phyloP scores from a whole-genome alignment of 2,797 vertebrate genomes.

The Amphiprion clarkii region DNA sequence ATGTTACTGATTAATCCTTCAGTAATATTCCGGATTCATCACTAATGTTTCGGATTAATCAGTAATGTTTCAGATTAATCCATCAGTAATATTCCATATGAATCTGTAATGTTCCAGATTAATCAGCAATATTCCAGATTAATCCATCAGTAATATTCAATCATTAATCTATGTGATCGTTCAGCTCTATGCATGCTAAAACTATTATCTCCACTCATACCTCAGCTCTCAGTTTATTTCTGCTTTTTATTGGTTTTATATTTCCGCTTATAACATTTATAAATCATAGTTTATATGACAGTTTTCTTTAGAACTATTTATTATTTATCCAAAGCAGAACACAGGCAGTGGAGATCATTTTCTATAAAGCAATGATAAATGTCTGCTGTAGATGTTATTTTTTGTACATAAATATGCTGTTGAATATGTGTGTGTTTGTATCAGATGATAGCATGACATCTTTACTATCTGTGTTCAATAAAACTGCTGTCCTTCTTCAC shows the following conservation, averaged over 20 bases:
- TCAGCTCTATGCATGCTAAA: conserved; percentile 58
- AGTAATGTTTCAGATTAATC: too few species aligned
- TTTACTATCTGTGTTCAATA: background rate
- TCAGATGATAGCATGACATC: background rate
- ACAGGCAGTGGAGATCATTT: conserved; percentile 15
- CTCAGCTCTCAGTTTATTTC: conserved; percentile 28
- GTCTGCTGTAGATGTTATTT: conserved; percentile 11
- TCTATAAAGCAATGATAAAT: background rate
- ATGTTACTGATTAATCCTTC: too few species aligned
- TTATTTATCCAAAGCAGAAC: background rate
- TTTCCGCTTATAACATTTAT: conserved; percentile 1
- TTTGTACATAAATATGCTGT: conserved; percentile 19
- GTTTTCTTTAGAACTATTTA: conserved; percentile 16
- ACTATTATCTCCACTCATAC: conserved; percentile 36
- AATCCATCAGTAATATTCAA: too few species aligned
- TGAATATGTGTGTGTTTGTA: background rate
- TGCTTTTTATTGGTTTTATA: conserved; percentile 12
- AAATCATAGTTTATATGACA: background rate
- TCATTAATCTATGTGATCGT: background rate
- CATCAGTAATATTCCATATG: too few species aligned
- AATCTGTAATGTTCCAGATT: background rate
- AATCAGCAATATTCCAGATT: background rate
- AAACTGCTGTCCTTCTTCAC: background rate
- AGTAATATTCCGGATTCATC: too few species aligned
- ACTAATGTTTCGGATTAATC: too few species aligned